Conservation (phyloP, 1,140 invertebrate genomes). For the Conopomorpha cramerella region DNA sequence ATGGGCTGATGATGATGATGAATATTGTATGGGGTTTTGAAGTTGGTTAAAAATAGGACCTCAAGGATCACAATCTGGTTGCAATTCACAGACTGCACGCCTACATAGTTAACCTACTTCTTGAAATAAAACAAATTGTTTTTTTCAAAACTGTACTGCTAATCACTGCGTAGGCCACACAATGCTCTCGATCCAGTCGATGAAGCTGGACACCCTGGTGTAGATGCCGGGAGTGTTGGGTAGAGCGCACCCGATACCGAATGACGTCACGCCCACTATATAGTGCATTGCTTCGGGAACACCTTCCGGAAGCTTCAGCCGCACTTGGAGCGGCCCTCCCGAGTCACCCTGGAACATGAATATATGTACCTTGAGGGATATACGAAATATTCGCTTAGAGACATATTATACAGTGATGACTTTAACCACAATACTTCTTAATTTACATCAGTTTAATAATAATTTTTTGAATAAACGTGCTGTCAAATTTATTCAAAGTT, state of each 20-base stretch:
- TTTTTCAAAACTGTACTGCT: too few relatives aligned
- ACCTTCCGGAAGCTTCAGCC: conserved; percentile 10
- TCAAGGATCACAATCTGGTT: too few relatives aligned
- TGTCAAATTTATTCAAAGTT: too few relatives aligned
- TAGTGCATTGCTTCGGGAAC: conserved; percentile 14
- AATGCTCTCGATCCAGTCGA: conserved; percentile 66
- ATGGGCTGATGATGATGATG: too few relatives aligned
- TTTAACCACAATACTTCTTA: too few relatives aligned
- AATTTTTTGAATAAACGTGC: too few relatives aligned
- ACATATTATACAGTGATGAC: background rate
- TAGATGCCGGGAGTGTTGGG: conserved; percentile 78
- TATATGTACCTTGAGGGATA: background rate
- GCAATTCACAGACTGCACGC: too few relatives aligned
- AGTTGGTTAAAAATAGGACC: too few relatives aligned
- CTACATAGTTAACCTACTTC: too few relatives aligned
- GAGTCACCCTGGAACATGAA: conserved; percentile 67
- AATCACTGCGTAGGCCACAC: conserved; percentile 19
- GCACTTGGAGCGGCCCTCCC: conserved; percentile 66
- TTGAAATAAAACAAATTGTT: conserved; percentile 7
- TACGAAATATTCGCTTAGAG: background rate
- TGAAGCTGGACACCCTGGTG: conserved; percentile 68
- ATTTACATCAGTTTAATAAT: too few relatives aligned
- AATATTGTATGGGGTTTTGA: too few relatives aligned
- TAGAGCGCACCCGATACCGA: conserved; percentile 72
- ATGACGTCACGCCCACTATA: conserved; percentile 72